Percentiles rank a stretch among this genome's conserved stretches.
Evolutionary conservation across 1,140 invertebrate genomes (phyloP).

Genomic region (Eupeodes corollae): DNA sequence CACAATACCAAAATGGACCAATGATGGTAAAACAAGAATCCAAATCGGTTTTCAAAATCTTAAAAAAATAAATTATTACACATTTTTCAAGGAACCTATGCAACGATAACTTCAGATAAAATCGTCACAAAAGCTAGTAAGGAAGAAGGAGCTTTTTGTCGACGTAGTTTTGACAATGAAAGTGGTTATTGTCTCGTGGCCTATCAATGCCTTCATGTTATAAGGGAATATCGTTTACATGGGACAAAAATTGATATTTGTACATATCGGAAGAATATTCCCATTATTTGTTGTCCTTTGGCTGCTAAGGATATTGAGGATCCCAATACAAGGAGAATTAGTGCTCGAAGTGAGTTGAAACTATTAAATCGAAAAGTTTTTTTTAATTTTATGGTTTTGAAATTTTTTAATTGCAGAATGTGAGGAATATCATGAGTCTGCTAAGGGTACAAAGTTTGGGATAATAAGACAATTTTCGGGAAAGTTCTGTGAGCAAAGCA

Average conservation of each 20-base stretch:
- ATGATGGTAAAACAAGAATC: background rate
- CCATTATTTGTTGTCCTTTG: slow-evolving; percentile 31
- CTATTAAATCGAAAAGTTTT: background rate
- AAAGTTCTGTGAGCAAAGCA: slow-evolving; percentile 28
- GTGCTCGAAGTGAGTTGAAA: slow-evolving; percentile 19
- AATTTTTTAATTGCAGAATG: slow-evolving; percentile 19
- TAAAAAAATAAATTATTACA: background rate
- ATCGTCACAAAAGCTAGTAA: background rate
- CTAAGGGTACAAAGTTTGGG: slow-evolving; percentile 15
- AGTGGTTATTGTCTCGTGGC: slow-evolving; percentile 32
- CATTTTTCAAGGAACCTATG: background rate
- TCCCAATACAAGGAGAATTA: slow-evolving; percentile 15
- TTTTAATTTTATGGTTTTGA: background rate
- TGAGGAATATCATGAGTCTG: slow-evolving; percentile 23
- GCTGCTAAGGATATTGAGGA: slow-evolving; percentile 24
- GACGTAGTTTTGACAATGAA: slow-evolving; percentile 29
- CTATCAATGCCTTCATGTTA: slow-evolving; percentile 29
- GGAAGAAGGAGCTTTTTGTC: slow-evolving; percentile 25
- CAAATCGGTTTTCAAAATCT: background rate
- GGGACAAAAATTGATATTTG: slow-evolving; percentile 28
- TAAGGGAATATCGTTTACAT: slow-evolving; percentile 29
- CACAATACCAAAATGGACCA: slow-evolving; percentile 2
- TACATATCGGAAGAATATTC: slow-evolving; percentile 25
- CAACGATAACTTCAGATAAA: background rate
- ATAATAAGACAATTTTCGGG: slow-evolving; percentile 19